Evolutionary conservation across 2,113 vertebrate species (phyloP), one percentile per base, ranked within the genome.

Genomic region (Hipposideros armiger): DNA sequence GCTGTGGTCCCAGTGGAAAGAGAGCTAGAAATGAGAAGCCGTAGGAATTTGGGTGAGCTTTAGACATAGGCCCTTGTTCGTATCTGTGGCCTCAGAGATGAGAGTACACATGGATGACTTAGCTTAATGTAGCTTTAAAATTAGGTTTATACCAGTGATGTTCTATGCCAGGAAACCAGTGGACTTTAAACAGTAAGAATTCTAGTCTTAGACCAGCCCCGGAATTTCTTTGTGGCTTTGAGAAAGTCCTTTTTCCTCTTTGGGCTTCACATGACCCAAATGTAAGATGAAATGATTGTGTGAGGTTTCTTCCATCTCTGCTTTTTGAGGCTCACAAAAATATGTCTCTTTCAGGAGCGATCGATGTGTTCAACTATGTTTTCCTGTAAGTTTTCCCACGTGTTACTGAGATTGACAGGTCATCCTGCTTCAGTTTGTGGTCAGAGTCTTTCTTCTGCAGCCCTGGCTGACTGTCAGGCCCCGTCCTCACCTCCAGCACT

Each of bases 1-100:
- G 7, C 50, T 22, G 7, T 73, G 28, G 58, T 58, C 47, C 5
- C 11, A 83, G 40, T 67, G 22, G 24, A 87, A 91, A 45, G 32
- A 11, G 20, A 95, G 24, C 19, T 91, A 84, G 70, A 95, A 96
- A 66, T 84, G 22, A 95, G 40, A 90, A 54, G 26, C n/a, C 40
- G 15, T 17, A 36, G n/a, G 36, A 47, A 84, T 64, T 62, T 45
- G 60, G 77, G 22, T 91, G 74, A 83, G 10, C 88, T 83, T 88
- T 28, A 15, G 70, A 62, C 77, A 87, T 15, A 87, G 42, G 22
- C 10, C 42, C 47, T 67, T 90, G 24, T 15, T 77, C 73, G 64
- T 87, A 94, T 87, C 58, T 20, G 26, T 74, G 77, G 42, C 58
- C 72, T 77, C 52, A 78, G 54, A 91, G 70, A 36, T 20, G 19